These are phyloP conservation scores for Pseudorectes ferrugineus DNA, from an alignment of 2,113 vertebrate genomes.

Conservation along the genomic window DNA sequence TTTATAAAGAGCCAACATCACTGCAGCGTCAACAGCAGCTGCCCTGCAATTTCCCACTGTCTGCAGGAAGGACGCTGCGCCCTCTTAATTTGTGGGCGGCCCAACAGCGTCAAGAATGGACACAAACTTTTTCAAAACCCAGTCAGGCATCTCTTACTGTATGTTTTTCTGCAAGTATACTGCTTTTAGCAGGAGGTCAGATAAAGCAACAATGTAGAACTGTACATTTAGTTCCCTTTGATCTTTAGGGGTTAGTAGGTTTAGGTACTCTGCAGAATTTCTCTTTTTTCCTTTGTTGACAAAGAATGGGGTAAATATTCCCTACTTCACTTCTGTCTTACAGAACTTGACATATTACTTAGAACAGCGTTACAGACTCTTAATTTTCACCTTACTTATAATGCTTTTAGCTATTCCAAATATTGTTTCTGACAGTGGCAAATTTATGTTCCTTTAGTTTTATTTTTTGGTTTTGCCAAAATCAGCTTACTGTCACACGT, in stretches of 20 bases:
- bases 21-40: too few species aligned
- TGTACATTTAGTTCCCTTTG: background rate
- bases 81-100: too few species aligned
- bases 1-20: too few species aligned
- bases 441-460: background rate
- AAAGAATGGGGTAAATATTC: background rate
- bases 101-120: too few species aligned
- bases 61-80: too few species aligned
- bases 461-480: background rate
- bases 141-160: background rate
- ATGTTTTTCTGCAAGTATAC: background rate
- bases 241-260: background rate
- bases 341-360: background rate
- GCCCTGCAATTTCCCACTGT: too few species aligned
- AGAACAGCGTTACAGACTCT: background rate
- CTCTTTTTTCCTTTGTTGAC: background rate
- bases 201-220: background rate
- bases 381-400: background rate
- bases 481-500: background rate
- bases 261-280: background rate
- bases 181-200: background rate
- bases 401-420: background rate
- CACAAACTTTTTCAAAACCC: background rate
- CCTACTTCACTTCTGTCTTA: background rate
- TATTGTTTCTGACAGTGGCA: slow-evolving; percentile 13